Base-by-base conservation (phyloP, 2,113 vertebrate species). In the Columba livia region DNA sequence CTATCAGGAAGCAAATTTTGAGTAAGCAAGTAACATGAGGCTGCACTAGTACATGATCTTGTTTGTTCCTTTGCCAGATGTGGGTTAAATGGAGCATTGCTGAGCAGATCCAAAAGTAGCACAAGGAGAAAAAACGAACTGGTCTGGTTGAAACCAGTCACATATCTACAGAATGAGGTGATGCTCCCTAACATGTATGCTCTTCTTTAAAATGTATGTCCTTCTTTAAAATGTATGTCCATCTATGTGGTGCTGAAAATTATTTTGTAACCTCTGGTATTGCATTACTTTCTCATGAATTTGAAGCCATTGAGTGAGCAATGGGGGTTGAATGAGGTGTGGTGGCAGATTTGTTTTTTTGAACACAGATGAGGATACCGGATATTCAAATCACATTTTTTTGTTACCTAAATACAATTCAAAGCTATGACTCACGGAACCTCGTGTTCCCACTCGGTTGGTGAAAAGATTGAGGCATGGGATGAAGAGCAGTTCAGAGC, bases 1-100 rank as follows among this genome's bases (percentile, higher is more conserved):
- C 50, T 88, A 56, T 67, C 64, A 83, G 70, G 50, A 92, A 82
- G 54, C 12, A 72, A n/a, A 75, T 79, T 84, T 84, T 72, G 51
- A 74, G 56, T 32, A 67, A 34, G 53, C 11, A 23, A 25, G 24
- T 36, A 57, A n/a, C 24, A 47, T 0, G 5, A 79, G 40, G 26
- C 34, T 73, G 36, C 29, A n/a, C 19, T 51, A 25, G 15, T n/a
- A 34, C 34, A 6, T n/a, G 26, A 36, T 69, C 29, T 60, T 71
- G 21, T 75, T 83, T 73, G 50, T 48, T 83, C 25, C 28, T 91
- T 82, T 94, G 54, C 24, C 24, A 64, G 64, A 15, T 21, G 9
- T 9, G 32, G 64, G 62, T 89, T 88, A 88, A 88, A 83, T 34
- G 62, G 31, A 47, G 47, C 36, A 42, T 6, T 31, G n/a, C 40